Evolutionary conservation across 2,113 vertebrate genomes (phyloP).

Genomic region (Pavo muticus): DNA sequence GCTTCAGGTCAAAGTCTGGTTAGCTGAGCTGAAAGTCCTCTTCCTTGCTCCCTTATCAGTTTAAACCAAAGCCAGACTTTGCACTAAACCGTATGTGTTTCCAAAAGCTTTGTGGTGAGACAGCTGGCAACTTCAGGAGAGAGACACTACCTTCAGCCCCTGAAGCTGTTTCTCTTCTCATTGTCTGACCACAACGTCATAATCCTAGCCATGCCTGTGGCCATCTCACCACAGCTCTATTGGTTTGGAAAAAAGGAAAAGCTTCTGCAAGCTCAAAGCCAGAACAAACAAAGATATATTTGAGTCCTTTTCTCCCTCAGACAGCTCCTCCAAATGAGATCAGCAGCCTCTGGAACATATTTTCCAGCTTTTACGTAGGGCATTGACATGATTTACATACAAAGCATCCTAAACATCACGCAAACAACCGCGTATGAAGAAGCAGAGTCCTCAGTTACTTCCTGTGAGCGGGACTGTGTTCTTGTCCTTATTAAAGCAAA

Average conservation of each 20-base stretch:
- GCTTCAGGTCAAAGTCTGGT: background rate
- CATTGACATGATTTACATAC: background rate
- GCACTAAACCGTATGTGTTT: background rate
- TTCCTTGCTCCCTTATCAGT: background rate
- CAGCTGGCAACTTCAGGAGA: background rate
- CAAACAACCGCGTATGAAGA: background rate
- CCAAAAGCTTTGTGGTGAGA: background rate
- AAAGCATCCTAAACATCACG: background rate
- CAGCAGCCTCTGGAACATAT: background rate
- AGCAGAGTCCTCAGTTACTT: background rate
- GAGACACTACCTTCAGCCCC: background rate
- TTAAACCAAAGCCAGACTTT: background rate
- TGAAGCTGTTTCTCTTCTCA: background rate
- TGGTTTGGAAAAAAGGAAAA: background rate
- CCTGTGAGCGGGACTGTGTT: background rate
- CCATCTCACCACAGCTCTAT: background rate
- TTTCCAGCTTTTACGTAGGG: background rate
- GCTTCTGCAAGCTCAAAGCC: background rate
- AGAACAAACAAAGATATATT: background rate
- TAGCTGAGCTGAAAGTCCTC: background rate
- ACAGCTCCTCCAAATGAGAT: background rate
- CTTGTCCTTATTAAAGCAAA: background rate
- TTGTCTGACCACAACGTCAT: background rate
- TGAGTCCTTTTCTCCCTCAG: slow-evolving; percentile 6
- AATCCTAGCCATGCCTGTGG: background rate